A percentile compares a stretch with the other conserved stretches of the same genome.
Evolutionary conservation across 2,113 vertebrate species (phyloP).

Genomic region (Hypanus sabinus): DNA sequence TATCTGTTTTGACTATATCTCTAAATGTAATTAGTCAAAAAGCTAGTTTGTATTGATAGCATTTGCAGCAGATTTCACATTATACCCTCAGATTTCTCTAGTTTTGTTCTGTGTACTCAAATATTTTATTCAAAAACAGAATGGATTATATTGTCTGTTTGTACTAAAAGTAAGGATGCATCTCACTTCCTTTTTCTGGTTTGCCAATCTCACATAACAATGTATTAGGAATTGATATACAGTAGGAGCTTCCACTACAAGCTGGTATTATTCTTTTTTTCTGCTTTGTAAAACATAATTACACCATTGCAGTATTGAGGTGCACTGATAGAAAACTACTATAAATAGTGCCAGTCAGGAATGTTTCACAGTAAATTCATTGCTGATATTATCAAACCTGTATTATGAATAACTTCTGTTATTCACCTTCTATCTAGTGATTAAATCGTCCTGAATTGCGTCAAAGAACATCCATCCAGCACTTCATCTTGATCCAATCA

Average conservation of each 20-base stretch:
- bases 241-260: background rate
- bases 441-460: background rate
- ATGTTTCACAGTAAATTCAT: background rate
- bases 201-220: background rate
- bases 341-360: background rate
- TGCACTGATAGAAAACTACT: background rate
- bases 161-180: background rate
- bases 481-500: background rate
- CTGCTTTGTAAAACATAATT: background rate
- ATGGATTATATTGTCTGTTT: background rate
- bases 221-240: background rate
- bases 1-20: background rate
- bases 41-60: too few species aligned
- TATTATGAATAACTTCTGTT: background rate
- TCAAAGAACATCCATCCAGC: background rate
- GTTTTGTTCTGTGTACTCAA: background rate
- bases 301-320: background rate
- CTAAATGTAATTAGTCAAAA: background rate
- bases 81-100: background rate
- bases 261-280: background rate
- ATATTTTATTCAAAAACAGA: background rate
- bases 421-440: background rate
- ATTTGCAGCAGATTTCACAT: background rate
- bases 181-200: background rate
- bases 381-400: background rate